Evolutionary conservation across 2,797 vertebrate species (phyloP).

Genomic region (Gadopsis marmoratus): DNA sequence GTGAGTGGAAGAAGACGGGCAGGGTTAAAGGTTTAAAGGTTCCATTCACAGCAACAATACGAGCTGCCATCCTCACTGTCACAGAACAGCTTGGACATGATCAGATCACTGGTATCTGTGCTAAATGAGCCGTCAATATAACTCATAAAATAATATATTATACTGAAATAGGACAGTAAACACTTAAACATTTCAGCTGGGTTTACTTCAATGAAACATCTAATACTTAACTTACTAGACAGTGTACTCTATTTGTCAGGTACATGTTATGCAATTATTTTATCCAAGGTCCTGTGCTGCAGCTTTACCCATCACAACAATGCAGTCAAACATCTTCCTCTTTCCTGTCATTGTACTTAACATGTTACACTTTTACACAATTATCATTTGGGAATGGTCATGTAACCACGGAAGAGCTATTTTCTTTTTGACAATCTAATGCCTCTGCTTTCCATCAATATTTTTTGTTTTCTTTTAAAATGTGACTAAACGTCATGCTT

Average conservation of each 20-base stretch:
- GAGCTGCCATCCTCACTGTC: slow-evolving; percentile 7
- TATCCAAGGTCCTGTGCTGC: background rate
- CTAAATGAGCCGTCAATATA: background rate
- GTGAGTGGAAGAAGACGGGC: background rate
- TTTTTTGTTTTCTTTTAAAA: background rate
- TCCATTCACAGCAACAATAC: background rate
- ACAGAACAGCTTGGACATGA: background rate
- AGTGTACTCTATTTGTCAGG: background rate
- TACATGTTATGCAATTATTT: background rate
- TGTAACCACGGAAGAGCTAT: background rate
- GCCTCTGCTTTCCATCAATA: background rate
- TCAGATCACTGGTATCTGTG: slow-evolving; percentile 17
- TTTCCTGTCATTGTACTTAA: background rate
- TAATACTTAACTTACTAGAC: background rate
- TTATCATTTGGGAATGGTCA: background rate
- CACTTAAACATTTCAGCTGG: background rate
- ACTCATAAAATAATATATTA: background rate
- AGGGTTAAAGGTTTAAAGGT: slow-evolving; percentile 10
- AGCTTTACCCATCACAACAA: background rate
- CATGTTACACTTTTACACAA: background rate
- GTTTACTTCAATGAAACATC: background rate
- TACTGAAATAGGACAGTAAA: background rate
- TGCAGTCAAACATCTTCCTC: background rate
- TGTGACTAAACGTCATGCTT: background rate
- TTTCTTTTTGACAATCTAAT: background rate